These are phyloP conservation scores for Sebastes minor DNA, from an alignment of 2,797 vertebrate genomes.

Conservation along the genomic window DNA sequence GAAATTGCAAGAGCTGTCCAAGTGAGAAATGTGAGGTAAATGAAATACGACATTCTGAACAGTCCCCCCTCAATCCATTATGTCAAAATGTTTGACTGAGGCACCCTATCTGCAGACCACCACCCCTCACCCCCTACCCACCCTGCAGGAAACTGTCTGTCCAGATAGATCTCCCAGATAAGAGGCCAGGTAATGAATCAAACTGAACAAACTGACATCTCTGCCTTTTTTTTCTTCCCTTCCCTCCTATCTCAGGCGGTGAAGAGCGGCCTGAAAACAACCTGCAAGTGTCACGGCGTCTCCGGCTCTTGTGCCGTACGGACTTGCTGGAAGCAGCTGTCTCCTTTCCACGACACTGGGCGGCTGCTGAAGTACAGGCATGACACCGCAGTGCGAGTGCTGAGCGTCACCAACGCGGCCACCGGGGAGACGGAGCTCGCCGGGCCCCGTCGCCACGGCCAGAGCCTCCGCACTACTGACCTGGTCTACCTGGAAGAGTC, in stretches of 20 bases:
- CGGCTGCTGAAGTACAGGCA: conserved; percentile 92
- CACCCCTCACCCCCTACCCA: conserved; percentile 45
- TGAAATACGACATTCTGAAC: conserved; percentile 72
- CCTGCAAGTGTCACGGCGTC: conserved; percentile 98
- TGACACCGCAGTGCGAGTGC: conserved; percentile 88
- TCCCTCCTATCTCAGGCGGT: conserved; percentile 84
- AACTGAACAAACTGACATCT: conserved; percentile 69
- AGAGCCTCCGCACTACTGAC: conserved; percentile 83
- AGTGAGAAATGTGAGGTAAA: conserved; percentile 74
- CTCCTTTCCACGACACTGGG: conserved; percentile 94
- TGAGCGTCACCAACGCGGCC: conserved; percentile 92
- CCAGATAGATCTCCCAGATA: conserved; percentile 79
- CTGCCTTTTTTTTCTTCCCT: conserved; percentile 2
- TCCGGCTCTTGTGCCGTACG: conserved; percentile 95
- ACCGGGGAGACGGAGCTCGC: conserved; percentile 91
- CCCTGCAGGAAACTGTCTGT: conserved; percentile 71
- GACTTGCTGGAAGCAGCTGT: conserved; percentile 99
- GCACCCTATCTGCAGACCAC: conserved; percentile 34
- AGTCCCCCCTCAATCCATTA: conserved; percentile 70
- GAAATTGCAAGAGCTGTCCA: conserved; percentile 71
- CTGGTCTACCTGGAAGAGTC: conserved; percentile 96
- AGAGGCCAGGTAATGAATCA: conserved; percentile 80
- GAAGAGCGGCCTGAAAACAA: conserved; percentile 95
- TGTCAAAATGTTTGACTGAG: conserved; percentile 63
- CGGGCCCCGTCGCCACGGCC: conserved; percentile 76